Evolutionary conservation across 2,797 vertebrate genomes (phyloP), one percentile per base, ranked within the genome.

Genomic region (Calcarius lapponicus): DNA sequence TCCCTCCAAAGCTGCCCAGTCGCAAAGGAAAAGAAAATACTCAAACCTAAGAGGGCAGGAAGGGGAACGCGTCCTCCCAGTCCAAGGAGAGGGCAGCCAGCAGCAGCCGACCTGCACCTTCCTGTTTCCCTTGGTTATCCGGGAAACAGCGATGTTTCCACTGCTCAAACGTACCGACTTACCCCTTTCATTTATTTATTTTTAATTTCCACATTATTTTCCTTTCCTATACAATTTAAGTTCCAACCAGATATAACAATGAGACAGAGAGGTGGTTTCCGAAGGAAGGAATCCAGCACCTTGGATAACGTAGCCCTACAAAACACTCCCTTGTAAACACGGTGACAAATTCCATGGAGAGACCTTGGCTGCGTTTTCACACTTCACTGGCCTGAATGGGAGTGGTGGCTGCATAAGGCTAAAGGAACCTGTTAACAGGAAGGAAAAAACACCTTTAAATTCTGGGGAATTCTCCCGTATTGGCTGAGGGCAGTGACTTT

Each of bases 271-370:
- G 71, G 5, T 12, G 22, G 72, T 90, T 73, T 40, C 15, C 31
- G 14, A 4, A 22, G 22, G 56, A 13, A 40, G 47, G 56, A 21
- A 20, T 42, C 34, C 34, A 53, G 50, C 50, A 90, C 64, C 43
- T 54, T 45, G 43, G 31, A 10, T 43, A 42, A 66, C 1, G 0
- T 1, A 19, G 15, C 26, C 13, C 54, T 86, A 42, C 13, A 4
- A 25, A 47, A 56, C 7, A 8, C 7, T 14, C 29, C 10, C 42
- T 13, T 31, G 57, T 11, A 32, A 69, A 32, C 6, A 1, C 1
- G 3, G 1, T 28, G 48, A 36, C 6, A 54, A 71, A 42, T 48
- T 14, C 11, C 4, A 0, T 0, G 15, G 67, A 38, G 13, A 11
- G 4, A 17, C 19, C 32, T 40, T 1, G 7, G 51, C 43, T 58